Conservation (phyloP, 2,113 vertebrate genomes). For the Shinisaurus crocodilurus region DNA sequence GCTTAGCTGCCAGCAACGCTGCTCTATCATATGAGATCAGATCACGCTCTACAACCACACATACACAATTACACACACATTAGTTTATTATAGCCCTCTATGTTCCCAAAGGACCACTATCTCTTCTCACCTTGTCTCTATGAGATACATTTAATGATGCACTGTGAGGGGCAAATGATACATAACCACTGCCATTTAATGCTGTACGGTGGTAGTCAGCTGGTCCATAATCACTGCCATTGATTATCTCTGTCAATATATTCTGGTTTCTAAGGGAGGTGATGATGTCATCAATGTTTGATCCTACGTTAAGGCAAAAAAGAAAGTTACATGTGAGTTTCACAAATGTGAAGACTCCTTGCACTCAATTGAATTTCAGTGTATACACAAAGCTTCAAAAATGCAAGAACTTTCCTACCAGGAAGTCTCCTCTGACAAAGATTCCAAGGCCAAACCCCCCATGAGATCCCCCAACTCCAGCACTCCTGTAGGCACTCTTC, state of each 20-base stretch:
- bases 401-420: not conserved
- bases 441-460: too few species aligned
- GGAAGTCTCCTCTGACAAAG: not conserved
- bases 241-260: constrained; percentile 86
- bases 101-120: not conserved
- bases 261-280: constrained; percentile 84
- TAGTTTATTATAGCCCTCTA: not conserved
- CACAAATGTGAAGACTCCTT: not conserved
- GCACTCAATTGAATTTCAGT: not conserved
- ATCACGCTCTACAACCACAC: not conserved
- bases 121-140: constrained; percentile 82
- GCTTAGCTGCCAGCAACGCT: not conserved
- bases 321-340: not conserved
- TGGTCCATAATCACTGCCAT: constrained; percentile 83
- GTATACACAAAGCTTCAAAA: not conserved
- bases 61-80: not conserved
- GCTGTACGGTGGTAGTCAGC: constrained; percentile 89
- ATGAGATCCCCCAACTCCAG: too few species aligned
- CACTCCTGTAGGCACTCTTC: too few species aligned
- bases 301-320: constrained; percentile 72
- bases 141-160: constrained; percentile 86
- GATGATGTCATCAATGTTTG: constrained; percentile 83
- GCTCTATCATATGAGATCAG: not conserved
- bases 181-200: constrained; percentile 81
- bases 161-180: constrained; percentile 88